Base-by-base conservation (phyloP, 2,888 invertebrate species). In the Branchipolynoe longqiensis region DNA sequence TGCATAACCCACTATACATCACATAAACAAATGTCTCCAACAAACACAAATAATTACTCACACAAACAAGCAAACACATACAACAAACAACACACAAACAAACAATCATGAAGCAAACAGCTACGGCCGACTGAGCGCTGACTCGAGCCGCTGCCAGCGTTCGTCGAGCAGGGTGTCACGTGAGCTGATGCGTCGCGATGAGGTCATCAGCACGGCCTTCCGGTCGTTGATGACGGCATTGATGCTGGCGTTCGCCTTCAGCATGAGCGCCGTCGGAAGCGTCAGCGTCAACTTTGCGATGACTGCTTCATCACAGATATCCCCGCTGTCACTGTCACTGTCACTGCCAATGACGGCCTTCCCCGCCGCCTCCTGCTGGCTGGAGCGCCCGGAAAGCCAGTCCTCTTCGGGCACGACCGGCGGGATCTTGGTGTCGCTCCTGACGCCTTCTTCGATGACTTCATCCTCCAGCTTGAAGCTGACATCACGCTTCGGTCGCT, bases 221-320 rank as follows among this genome's bases (percentile, higher is more conserved):
- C 73, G 31, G 12, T 41, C 58, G 28, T 64, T 31, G 18, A 84
- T 82, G 1, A 58, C 73, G 22, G 74, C 74, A 54, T 81, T 87
- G 6, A 64, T 36, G n/a, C 81, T 86, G 4, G 83, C 69, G 54
- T 85, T 86, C 18, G 87, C 87, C 59, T 86, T 87, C 14, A 86
- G 69, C 85, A 87, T 78, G 3, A 87, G 54, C 1, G 78, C 48
- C 6, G 54, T 38, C 12, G 87, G 87, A 3, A 87, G 84, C 22
- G 87, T 82, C 3, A 33, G 31, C 14, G 86, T 87, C 6, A 87
- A 12, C 6, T 38, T 78, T 12, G n/a, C 36, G 6, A 87, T 62
- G 0, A 87, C 81, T 1, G 22, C 69, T 12, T 59, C 54, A 1
- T 85, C 85, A n/a, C 83, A 83, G 22, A 83, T 54, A 12, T 6